These are phyloP conservation scores for Nemopilema nomurai DNA, from an alignment of 30 jellyfish, hydroid and myxozoan species.

Conservation along the genomic window DNA sequence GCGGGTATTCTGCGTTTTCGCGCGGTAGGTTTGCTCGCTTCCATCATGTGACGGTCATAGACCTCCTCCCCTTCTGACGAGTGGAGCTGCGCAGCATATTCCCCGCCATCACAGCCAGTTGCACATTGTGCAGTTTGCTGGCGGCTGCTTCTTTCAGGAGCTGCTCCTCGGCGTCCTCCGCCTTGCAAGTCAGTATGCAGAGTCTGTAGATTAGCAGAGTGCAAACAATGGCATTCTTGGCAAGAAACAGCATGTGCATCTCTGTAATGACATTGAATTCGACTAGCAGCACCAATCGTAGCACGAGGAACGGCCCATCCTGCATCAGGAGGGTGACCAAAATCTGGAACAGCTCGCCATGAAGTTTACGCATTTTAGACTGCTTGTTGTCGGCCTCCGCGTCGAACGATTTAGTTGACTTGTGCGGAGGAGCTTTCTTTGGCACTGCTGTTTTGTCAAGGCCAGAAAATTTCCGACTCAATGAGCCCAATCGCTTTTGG, in stretches of 20 bases:
- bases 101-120: constrained; percentile 76
- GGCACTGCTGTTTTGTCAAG: constrained; percentile 3
- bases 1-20: background rate
- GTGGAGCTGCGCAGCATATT: constrained; percentile 42
- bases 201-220: constrained; percentile 74
- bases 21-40: background rate
- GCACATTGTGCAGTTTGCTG: constrained; percentile 81
- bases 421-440: constrained; percentile 31
- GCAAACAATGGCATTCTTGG: constrained; percentile 88
- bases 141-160: constrained; percentile 75
- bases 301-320: constrained; percentile 84
- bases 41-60: background rate
- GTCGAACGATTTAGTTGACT: constrained; percentile 54
- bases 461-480: constrained; percentile 29
- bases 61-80: background rate
- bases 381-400: constrained; percentile 63
- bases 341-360: constrained; percentile 82
- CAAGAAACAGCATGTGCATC: constrained; percentile 79
- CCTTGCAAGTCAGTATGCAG: constrained; percentile 78
- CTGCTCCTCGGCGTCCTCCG: constrained; percentile 70
- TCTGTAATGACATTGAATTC: constrained; percentile 69
- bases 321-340: constrained; percentile 82
- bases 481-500: background rate
- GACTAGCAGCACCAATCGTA: constrained; percentile 62
- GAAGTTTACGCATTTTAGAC: constrained; percentile 50